These are phyloP conservation scores for Ispidina picta DNA, from an alignment of 2,797 vertebrate genomes.

Conservation along the genomic window DNA sequence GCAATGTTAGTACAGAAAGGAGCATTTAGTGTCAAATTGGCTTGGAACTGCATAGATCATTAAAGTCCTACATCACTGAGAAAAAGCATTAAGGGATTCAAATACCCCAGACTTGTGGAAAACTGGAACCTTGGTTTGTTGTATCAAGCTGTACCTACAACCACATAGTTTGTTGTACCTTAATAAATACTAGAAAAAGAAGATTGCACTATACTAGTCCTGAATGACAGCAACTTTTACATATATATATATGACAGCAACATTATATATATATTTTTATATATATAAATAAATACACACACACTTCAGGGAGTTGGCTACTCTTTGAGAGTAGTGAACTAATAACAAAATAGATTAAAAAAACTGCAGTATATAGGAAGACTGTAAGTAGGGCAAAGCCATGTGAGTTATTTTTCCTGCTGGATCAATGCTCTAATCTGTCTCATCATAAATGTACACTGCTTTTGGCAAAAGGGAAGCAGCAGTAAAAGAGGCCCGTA, in stretches of 20 bases:
- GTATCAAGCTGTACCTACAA: too few species aligned
- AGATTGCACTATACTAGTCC: background rate
- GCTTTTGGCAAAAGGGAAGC: background rate
- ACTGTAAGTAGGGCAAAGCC: background rate
- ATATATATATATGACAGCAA: background rate
- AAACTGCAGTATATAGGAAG: background rate
- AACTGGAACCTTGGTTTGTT: background rate
- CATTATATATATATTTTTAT: too few species aligned
- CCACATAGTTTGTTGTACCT: background rate
- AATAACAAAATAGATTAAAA: background rate
- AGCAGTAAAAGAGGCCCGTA: background rate
- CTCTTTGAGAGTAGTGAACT: background rate
- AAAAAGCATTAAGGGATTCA: background rate
- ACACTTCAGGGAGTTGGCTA: background rate
- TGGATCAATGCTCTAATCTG: background rate
- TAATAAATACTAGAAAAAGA: background rate
- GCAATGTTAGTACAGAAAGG: constrained; percentile 20
- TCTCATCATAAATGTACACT: background rate
- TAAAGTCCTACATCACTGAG: background rate
- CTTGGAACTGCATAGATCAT: background rate
- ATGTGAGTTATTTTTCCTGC: background rate
- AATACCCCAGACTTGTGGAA: background rate
- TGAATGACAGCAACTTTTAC: background rate
- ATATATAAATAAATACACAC: too few species aligned
- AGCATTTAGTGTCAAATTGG: constrained; percentile 1